phyloP scores from a whole-genome alignment of 2,113 vertebrate species.

The Oceanites oceanicus region DNA sequence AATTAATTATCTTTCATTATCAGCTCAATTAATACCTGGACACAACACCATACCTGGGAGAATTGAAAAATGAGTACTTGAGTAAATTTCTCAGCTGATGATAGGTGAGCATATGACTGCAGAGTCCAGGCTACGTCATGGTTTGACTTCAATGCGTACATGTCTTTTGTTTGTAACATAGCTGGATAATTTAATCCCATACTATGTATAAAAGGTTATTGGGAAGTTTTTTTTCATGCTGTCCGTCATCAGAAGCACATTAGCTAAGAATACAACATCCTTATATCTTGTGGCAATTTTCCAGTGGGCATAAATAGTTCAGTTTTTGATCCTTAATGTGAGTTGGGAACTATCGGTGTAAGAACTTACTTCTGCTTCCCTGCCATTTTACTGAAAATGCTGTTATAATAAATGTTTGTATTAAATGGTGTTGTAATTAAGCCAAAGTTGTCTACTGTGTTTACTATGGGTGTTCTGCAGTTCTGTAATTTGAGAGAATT shows the following conservation, averaged over 20 bases:
- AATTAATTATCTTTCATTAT: neutral
- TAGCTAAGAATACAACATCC: neutral
- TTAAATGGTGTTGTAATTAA: neutral
- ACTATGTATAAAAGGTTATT: neutral
- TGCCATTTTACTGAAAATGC: neutral
- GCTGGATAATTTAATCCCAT: neutral
- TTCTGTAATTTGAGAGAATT: neutral
- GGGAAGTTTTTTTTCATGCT: neutral
- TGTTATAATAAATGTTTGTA: neutral
- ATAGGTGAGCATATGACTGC: neutral
- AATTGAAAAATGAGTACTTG: neutral
- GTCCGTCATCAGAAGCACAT: neutral
- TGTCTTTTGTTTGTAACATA: neutral
- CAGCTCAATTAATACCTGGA: neutral
- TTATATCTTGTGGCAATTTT: neutral
- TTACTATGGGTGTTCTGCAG: neutral
- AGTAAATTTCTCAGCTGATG: neutral
- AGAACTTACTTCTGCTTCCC: neutral
- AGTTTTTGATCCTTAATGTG: neutral
- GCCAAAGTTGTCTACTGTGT: neutral
- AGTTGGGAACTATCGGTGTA: neutral
- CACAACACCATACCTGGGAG: neutral
- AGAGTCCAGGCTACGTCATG: neutral
- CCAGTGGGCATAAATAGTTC: neutral
- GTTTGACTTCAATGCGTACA: neutral